These are phyloP conservation scores for Callosobruchus maculatus DNA, from an alignment of 2,888 invertebrate genomes.

Conservation along the genomic window DNA sequence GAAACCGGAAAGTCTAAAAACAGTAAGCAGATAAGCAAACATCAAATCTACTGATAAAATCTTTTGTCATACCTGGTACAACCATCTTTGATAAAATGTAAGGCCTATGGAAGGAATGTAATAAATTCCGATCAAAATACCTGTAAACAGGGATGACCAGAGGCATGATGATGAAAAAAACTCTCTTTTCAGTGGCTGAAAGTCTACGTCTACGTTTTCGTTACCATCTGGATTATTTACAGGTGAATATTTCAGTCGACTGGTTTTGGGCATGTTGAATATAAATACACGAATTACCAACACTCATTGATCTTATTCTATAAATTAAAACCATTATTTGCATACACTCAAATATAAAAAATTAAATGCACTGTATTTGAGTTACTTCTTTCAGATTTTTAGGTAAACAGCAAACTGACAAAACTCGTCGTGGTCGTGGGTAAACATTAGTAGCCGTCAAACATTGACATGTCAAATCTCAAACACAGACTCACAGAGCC, in stretches of 20 bases:
- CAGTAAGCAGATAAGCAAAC: background rate
- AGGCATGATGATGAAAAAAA: slow-evolving; percentile 41
- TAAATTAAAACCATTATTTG: background rate
- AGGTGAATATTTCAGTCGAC: slow-evolving; percentile 16
- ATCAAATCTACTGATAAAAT: background rate
- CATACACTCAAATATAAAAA: background rate
- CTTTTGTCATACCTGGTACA: slow-evolving; percentile 65
- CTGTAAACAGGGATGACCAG: slow-evolving; percentile 44
- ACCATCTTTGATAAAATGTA: slow-evolving; percentile 95
- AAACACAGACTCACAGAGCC: too few species aligned
- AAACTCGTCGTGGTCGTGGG: too few species aligned
- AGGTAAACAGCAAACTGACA: background rate
- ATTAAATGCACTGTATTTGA: background rate
- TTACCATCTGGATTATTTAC: slow-evolving; percentile 20
- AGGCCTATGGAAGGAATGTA: slow-evolving; percentile 90
- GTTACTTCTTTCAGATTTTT: background rate
- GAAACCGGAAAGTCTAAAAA: slow-evolving; percentile 71
- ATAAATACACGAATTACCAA: background rate
- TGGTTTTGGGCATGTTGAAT: background rate
- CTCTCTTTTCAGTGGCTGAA: slow-evolving; percentile 37
- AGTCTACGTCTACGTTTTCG: slow-evolving; percentile 38
- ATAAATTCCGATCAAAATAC: slow-evolving; percentile 71
- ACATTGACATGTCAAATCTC: too few species aligned
- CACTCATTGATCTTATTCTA: background rate
- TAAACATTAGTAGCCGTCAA: too few species aligned